Evolutionary conservation across 2,113 vertebrate genomes (phyloP).

Genomic region (Petaurus breviceps): DNA sequence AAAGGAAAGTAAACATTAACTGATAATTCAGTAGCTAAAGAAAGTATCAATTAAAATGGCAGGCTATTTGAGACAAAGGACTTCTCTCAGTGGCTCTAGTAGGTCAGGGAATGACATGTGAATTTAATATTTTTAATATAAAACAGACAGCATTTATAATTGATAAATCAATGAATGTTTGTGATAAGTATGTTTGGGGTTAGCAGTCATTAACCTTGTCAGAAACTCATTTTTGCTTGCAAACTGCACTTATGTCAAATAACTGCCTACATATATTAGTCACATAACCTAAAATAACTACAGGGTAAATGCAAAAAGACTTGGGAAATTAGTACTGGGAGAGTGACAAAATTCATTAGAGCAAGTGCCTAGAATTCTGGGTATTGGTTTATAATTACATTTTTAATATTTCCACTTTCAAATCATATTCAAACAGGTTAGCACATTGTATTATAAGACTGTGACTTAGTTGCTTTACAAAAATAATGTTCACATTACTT

Average conservation of each 20-base stretch:
- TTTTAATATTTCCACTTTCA: neutral
- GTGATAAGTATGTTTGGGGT: neutral
- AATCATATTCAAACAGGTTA: neutral
- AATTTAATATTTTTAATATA: neutral
- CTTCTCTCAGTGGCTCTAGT: neutral
- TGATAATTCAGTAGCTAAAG: conserved; percentile 23
- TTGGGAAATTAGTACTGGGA: neutral
- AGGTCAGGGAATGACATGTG: neutral
- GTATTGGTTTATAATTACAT: neutral
- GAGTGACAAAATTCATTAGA: conserved; percentile 4
- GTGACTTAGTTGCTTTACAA: neutral
- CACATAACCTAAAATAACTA: neutral
- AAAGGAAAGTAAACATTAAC: neutral
- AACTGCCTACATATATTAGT: neutral
- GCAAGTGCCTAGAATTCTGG: neutral
- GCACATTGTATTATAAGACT: neutral
- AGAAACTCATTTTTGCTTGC: neutral
- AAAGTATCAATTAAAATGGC: conserved; percentile 57
- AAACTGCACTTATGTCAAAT: neutral
- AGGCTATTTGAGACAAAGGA: conserved; percentile 13
- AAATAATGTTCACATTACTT: neutral
- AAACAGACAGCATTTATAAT: neutral
- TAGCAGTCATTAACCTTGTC: neutral
- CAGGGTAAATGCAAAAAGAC: neutral
- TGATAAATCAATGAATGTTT: neutral